A percentile compares a stretch with the other conserved stretches of the same genome.
Conservation (phyloP, 2,113 vertebrate genomes). For the Cygnus atratus region DNA sequence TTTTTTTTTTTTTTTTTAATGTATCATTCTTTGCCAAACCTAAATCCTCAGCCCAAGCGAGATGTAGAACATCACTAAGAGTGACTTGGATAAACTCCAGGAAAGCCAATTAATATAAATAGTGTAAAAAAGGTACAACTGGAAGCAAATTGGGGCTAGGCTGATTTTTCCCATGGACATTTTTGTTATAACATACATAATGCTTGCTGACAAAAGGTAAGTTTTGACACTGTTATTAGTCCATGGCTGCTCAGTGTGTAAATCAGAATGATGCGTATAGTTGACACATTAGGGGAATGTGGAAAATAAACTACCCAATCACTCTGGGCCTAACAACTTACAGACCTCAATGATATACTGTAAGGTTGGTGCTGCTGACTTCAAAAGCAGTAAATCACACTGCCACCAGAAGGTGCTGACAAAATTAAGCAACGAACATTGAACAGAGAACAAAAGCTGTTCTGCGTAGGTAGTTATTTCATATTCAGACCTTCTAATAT, state of each 20-base stretch:
- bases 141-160: background rate
- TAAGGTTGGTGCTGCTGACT: conserved; percentile 29
- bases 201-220: background rate
- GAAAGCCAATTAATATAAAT: background rate
- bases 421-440: conserved; percentile 43
- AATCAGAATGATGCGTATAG: conserved; percentile 6
- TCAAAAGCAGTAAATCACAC: conserved; percentile 36
- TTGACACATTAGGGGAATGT: background rate
- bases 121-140: background rate
- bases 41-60: background rate
- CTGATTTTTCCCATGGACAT: background rate
- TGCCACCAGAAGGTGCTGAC: conserved; percentile 26
- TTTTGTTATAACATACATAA: background rate
- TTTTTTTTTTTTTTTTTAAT: background rate
- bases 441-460: conserved; percentile 43
- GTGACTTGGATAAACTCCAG: background rate
- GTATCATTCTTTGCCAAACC: background rate
- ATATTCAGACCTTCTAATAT: conserved; percentile 24
- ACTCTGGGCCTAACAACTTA: conserved; percentile 35
- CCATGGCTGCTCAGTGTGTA: background rate
- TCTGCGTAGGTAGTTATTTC: conserved; percentile 41
- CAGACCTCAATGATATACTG: conserved; percentile 42
- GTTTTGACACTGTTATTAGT: conserved; percentile 31
- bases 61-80: background rate
- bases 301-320: conserved; percentile 58